phyloP scores from a whole-genome alignment of 1,140 invertebrate genomes.

The Aporrectodea caliginosa region DNA sequence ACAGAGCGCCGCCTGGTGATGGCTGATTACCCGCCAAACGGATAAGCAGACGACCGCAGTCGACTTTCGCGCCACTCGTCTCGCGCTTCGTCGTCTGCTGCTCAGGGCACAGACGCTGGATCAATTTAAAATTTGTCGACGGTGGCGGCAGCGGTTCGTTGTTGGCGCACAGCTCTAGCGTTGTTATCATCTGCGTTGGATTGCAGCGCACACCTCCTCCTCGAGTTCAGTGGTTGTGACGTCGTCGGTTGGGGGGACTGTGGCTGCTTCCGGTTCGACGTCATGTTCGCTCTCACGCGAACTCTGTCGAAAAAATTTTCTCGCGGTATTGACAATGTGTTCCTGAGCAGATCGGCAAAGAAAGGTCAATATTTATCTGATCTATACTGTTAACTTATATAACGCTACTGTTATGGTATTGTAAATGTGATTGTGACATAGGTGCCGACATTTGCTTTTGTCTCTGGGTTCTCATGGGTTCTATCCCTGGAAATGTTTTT shows the following conservation, averaged over 20 bases:
- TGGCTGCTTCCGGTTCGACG: background rate
- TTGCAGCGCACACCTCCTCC: background rate
- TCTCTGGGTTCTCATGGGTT: too few species aligned
- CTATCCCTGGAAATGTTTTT: too few species aligned
- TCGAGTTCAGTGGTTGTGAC: background rate
- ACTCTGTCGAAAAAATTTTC: constrained; percentile 13
- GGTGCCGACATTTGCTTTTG: too few species aligned
- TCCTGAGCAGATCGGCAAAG: constrained; percentile 12
- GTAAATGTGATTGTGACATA: too few species aligned
- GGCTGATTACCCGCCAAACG: too few species aligned
- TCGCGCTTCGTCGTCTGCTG: too few species aligned
- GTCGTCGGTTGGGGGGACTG: background rate
- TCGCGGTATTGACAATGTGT: constrained; percentile 17
- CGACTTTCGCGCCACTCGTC: background rate
- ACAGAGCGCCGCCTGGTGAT: too few species aligned
- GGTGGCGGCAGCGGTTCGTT: background rate
- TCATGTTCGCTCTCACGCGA: constrained; percentile 17
- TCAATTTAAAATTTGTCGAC: background rate
- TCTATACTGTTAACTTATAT: too few species aligned
- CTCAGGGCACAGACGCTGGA: background rate
- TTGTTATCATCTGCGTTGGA: background rate
- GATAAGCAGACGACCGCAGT: too few species aligned
- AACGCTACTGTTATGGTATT: too few species aligned
- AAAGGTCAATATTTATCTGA: too few species aligned
- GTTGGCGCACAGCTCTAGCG: background rate